Conservation (phyloP, 2,113 vertebrate genomes). For the Ardeotis arabs region DNA sequence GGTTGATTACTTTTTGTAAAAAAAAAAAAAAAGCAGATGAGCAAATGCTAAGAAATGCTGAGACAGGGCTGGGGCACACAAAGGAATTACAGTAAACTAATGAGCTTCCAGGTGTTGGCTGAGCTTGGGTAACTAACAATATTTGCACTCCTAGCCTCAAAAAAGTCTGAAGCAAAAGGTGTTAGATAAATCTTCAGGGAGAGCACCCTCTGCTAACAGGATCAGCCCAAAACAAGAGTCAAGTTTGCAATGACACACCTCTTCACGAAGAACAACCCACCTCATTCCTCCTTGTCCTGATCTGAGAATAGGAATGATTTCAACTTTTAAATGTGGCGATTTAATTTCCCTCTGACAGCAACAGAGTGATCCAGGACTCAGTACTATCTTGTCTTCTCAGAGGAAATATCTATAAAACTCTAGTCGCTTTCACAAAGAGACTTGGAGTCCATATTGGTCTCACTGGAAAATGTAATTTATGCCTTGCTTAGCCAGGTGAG, state of each 20-base stretch:
- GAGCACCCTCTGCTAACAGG: neutral
- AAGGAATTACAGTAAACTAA: constrained; percentile 50
- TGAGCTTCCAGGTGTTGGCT: constrained; percentile 47
- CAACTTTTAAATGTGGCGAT: neutral
- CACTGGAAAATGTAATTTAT: constrained; percentile 16
- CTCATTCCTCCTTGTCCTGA: neutral
- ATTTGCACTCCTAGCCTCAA: constrained; percentile 33
- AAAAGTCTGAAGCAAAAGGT: constrained; percentile 2
- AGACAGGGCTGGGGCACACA: constrained; percentile 25
- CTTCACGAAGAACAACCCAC: neutral
- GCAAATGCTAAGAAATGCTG: constrained; percentile 38
- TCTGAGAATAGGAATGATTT: neutral
- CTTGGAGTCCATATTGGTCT: neutral
- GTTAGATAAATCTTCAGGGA: constrained; percentile 3
- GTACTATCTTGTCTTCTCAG: neutral
- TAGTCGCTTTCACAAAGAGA: neutral
- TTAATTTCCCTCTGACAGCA: constrained; percentile 12
- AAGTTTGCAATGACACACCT: neutral
- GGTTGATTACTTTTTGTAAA: constrained; percentile 39
- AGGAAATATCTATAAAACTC: neutral
- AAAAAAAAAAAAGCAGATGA: neutral
- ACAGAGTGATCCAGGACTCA: neutral
- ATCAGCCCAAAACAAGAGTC: neutral
- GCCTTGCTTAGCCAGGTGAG: neutral
- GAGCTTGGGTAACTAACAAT: constrained; percentile 1